phyloP scores from a whole-genome alignment of 2,888 invertebrate species.

The Thereva nobilitata region DNA sequence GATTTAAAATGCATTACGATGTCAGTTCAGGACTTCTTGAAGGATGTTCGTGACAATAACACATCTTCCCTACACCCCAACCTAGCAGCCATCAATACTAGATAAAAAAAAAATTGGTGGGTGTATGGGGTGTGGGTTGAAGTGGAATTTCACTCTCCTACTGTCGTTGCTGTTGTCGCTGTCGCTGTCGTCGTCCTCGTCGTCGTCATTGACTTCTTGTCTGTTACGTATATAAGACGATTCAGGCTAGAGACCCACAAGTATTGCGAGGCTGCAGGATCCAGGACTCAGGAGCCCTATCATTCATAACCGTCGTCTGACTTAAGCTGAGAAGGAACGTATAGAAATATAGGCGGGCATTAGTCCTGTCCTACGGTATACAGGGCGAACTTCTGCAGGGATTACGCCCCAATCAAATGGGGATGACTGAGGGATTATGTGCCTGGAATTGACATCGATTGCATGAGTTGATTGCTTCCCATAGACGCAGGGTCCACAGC shows the following conservation, averaged over 20 bases:
- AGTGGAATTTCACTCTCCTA: no score
- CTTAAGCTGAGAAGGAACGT: not conserved
- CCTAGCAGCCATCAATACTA: not conserved
- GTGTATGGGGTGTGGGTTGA: no score
- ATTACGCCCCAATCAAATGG: slow-evolving; percentile 32
- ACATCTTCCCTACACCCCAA: not conserved
- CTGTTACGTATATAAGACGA: not conserved
- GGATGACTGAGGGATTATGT: slow-evolving; percentile 32
- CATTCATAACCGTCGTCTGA: slow-evolving; percentile 8
- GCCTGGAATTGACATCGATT: slow-evolving; percentile 32
- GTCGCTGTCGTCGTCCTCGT: no score
- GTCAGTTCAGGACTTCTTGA: slow-evolving; percentile 9
- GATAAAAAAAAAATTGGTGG: no score
- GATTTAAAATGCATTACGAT: slow-evolving; percentile 34
- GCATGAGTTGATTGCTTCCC: slow-evolving; percentile 6
- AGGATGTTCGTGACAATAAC: no score
- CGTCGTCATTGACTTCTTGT: not conserved
- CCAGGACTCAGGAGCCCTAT: slow-evolving; percentile 1
- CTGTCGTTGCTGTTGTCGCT: no score
- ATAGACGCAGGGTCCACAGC: not conserved
- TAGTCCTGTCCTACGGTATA: slow-evolving; percentile 1
- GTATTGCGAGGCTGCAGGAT: not conserved
- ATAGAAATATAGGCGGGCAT: no score
- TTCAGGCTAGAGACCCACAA: not conserved
- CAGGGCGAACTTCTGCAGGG: slow-evolving; percentile 7